Evolutionary conservation across 2,113 vertebrate genomes (phyloP).

Genomic region (Tonatia bakeri): DNA sequence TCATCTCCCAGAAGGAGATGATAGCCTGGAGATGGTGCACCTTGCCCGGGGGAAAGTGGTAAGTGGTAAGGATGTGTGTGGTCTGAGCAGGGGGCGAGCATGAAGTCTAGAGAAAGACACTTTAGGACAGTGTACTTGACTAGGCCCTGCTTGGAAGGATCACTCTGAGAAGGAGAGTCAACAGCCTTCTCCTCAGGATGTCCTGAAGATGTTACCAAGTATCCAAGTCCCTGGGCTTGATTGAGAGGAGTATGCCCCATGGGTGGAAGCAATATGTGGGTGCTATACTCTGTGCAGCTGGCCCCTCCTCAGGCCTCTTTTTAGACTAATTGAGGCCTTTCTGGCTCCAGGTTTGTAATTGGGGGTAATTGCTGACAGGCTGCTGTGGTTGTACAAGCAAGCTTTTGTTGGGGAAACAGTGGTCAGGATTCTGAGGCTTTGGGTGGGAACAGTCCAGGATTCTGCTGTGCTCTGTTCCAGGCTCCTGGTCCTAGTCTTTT

Average conservation of each 20-base stretch:
- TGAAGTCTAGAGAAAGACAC: background rate
- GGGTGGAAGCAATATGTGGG: background rate
- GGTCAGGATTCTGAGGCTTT: slow-evolving; percentile 30
- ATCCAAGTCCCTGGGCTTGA: background rate
- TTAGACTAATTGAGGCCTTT: slow-evolving; percentile 54
- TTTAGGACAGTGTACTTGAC: background rate
- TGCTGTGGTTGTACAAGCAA: slow-evolving; percentile 39
- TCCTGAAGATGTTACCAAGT: background rate
- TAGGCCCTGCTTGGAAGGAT: background rate
- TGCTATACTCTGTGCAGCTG: background rate
- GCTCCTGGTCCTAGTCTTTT: background rate
- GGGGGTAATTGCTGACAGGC: slow-evolving; percentile 54
- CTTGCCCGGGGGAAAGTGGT: background rate
- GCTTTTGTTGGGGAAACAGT: slow-evolving; percentile 55
- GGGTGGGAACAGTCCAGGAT: background rate
- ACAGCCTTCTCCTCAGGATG: background rate
- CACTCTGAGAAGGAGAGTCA: background rate
- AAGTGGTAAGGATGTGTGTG: background rate
- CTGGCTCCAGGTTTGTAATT: slow-evolving; percentile 46
- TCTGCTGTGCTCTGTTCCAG: background rate
- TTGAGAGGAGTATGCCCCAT: background rate
- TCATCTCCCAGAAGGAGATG: background rate
- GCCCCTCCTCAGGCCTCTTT: background rate
- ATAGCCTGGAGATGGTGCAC: background rate
- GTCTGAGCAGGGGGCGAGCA: background rate